Percentiles rank a stretch among this genome's conserved stretches.
Evolutionary conservation across 2,888 invertebrate genomes (phyloP).

Genomic region (Cloeon dipterum): DNA sequence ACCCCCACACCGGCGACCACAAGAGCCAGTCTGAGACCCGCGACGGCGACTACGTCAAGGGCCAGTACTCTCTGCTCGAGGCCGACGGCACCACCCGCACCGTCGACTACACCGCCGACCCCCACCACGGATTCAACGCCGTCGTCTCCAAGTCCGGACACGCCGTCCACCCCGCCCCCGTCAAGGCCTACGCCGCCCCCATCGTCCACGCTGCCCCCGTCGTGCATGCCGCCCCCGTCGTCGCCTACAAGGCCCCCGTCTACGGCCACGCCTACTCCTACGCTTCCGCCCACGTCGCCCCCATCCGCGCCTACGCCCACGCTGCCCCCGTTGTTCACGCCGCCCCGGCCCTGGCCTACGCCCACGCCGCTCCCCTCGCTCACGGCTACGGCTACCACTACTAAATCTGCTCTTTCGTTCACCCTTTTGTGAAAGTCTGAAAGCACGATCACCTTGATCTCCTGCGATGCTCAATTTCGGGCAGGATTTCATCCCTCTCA

Average conservation of each 20-base stretch:
- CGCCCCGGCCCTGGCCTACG: background rate
- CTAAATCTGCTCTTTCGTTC: no score
- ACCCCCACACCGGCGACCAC: constrained; percentile 1
- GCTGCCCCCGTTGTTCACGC: background rate
- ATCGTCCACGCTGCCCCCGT: background rate
- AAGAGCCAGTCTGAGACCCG: constrained; percentile 1
- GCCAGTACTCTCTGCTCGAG: constrained; percentile 3
- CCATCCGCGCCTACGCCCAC: no score
- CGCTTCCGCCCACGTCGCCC: background rate
- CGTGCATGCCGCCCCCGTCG: background rate
- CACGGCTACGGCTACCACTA: no score
- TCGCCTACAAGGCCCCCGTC: no score
- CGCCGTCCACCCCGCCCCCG: background rate
- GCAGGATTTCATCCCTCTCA: no score
- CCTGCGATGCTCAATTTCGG: no score
- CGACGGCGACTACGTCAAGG: constrained; percentile 3
- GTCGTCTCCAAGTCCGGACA: background rate
- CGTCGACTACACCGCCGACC: background rate
- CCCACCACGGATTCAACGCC: background rate
- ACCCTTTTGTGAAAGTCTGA: no score
- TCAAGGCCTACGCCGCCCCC: background rate
- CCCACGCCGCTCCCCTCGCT: background rate
- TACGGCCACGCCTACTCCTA: background rate
- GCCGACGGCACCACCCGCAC: constrained; percentile 1
- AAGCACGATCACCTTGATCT: no score